These are phyloP conservation scores for Paedocypris sp. DNA, from an alignment of 2,113 vertebrate genomes.

Conservation along the genomic window DNA sequence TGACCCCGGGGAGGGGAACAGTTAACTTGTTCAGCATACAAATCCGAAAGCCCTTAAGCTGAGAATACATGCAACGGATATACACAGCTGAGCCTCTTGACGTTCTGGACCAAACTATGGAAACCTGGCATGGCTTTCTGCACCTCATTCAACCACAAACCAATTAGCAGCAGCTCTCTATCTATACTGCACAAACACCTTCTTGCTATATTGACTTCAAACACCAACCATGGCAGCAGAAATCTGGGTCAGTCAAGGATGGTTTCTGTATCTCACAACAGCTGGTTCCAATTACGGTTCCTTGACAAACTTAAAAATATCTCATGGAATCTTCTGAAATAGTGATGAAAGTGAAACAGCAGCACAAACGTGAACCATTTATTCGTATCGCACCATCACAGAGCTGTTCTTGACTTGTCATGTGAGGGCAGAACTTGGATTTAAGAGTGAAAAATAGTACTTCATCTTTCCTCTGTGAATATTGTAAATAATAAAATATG, in stretches of 20 bases:
- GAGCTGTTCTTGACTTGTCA: too few relatives aligned
- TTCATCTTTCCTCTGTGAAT: background rate
- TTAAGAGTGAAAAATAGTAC: background rate
- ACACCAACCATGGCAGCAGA: background rate
- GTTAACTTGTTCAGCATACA: background rate
- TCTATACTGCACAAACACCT: background rate
- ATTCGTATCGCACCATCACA: too few relatives aligned
- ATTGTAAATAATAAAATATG: slow-evolving; percentile 17
- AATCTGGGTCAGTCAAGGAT: slow-evolving; percentile 34
- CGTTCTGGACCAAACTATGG: background rate
- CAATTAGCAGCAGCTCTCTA: background rate
- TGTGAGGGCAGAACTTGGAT: too few relatives aligned
- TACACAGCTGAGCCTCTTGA: background rate
- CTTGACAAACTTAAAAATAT: slow-evolving; percentile 5
- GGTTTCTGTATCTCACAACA: background rate
- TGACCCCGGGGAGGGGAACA: background rate
- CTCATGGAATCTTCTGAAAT: slow-evolving; percentile 6
- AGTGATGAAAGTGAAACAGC: background rate
- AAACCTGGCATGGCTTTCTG: background rate
- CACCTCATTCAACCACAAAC: background rate
- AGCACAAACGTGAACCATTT: background rate
- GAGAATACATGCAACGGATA: background rate
- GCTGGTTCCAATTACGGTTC: slow-evolving; percentile 13
- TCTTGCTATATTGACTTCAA: slow-evolving; percentile 2
- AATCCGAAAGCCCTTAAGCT: background rate